Evolutionary conservation across 2,888 invertebrate species (phyloP), one percentile per base, ranked within the genome.

Genomic region (Lamellibrachia satsuma): DNA sequence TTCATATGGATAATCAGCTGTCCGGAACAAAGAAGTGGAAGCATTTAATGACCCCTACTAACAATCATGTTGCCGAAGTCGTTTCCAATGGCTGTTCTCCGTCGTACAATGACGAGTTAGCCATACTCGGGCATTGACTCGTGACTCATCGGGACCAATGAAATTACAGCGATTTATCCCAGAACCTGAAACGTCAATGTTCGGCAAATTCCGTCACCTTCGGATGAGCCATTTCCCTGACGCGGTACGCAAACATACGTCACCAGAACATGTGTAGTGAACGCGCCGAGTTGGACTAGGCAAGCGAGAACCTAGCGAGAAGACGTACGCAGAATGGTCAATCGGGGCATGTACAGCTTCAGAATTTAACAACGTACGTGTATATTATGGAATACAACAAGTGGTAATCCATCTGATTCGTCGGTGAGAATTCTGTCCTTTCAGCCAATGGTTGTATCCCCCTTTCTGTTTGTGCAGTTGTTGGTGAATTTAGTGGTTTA

Each of bases 91-190:
- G 52, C 91, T 91, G 91, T 75, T 75, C 75, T 75, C 75, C 75
- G 75, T 91, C 91, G 57, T 91, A 91, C 91, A 91, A 91, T 91
- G 91, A 91, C 91, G 91, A 91, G 91, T 91, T 52, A 91, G 57
- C 91, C 91, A 75, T 75, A 75, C 75, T 75, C 75, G 75, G 75
- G 75, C 75, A 75, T 75, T 75, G 75, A 75, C 75, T 75, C 75
- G 75, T 75, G 75, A 75, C 75, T 75, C 75, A 22, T 75, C 75
- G 75, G 75, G n/a, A 75, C 75, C 75, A 75, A 75, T 75, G 75
- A 75, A 75, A 75, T 75, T 75, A 75, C 75, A 75, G 75, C n/a
- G 75, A 75, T 75, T 15, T 75, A n/a, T 6, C 75, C 75, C 75
- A 75, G 75, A 75, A 75, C 15, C 22, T 75, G 75, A 75, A 15